These are phyloP conservation scores for Corydoras maculifer DNA, from an alignment of 2,113 vertebrate species.

Conservation along the genomic window DNA sequence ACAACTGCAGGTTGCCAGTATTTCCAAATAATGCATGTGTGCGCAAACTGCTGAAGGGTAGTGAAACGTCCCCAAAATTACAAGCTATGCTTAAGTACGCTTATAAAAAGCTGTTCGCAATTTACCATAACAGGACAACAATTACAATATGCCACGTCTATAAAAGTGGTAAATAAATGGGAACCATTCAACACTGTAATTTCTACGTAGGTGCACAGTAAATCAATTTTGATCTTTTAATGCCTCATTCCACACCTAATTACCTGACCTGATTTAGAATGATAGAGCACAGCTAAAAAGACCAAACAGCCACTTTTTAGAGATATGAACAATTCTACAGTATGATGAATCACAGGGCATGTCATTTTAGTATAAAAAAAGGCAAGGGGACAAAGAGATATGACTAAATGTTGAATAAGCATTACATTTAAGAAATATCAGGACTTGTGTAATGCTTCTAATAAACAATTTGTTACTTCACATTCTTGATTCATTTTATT, in stretches of 20 bases:
- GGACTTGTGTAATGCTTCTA: too few relatives aligned
- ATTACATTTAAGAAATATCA: too few relatives aligned
- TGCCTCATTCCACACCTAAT: not conserved
- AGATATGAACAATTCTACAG: too few relatives aligned
- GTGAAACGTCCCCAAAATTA: not conserved
- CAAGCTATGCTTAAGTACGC: not conserved
- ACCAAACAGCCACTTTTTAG: not conserved
- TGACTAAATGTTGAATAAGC: too few relatives aligned
- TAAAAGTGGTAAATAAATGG: not conserved
- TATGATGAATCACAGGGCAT: too few relatives aligned
- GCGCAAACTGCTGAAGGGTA: not conserved
- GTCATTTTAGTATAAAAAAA: too few relatives aligned
- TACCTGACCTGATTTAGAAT: not conserved
- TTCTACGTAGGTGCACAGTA: not conserved
- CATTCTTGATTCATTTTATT: not conserved
- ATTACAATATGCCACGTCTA: not conserved
- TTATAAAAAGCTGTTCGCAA: not conserved
- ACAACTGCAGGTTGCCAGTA: too few relatives aligned
- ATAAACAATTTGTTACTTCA: too few relatives aligned
- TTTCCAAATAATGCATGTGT: too few relatives aligned
- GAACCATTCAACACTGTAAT: not conserved
- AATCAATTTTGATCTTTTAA: slow-evolving; percentile 3
- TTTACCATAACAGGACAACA: not conserved
- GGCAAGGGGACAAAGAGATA: too few relatives aligned
- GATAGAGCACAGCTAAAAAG: not conserved